Evolutionary conservation across 2,113 vertebrate species (phyloP), one percentile per base, ranked within the genome.

Genomic region (Sakesphorus luctuosus): DNA sequence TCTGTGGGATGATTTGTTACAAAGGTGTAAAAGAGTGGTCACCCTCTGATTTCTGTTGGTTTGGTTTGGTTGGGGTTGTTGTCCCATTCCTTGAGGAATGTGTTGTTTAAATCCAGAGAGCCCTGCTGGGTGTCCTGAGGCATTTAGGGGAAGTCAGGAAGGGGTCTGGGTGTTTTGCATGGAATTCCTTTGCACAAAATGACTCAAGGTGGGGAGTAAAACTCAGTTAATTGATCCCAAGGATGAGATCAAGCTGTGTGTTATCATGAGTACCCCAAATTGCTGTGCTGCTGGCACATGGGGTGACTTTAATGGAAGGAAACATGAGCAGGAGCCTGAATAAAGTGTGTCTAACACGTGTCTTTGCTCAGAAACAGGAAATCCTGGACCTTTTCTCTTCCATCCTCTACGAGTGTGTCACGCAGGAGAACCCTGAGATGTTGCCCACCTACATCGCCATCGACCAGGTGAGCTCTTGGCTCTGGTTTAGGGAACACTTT

Each of bases 341-440:
- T 90, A 47, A 90, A 31, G 52, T 46, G 15, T 43, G 23, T 50
- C 55, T 68, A 43, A 29, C 55, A 43, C n/a, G 4, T 90, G 18
- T 71, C 43, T 94, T 76, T 75, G 74, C 78, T 93, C 97, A 99
- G 99, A 99, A 98, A 94, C 98, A 98, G 85, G 99, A 99, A 80
- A 98, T 98, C 18, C 97, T 99, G 92, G 98, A 98, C 72, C 97
- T 99, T 58, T 99, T 99, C 96, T 99, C 99, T 21, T 99, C 99
- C 4, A 99, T 99, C 89, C 98, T 99, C 9, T 99, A 99, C 2
- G 99, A 99, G 89, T 99, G 99, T 24, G 99, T 99, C 77, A 99
- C 98, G 21, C 99, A 99, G 94, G 99, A 99, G 96, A 99, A 99
- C 74, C 99, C 99, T 1, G 99, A 99, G 97, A 99, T 99, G 99